These are phyloP conservation scores for Cardinalis cardinalis DNA, from an alignment of 2,113 vertebrate genomes.

Conservation along the genomic window DNA sequence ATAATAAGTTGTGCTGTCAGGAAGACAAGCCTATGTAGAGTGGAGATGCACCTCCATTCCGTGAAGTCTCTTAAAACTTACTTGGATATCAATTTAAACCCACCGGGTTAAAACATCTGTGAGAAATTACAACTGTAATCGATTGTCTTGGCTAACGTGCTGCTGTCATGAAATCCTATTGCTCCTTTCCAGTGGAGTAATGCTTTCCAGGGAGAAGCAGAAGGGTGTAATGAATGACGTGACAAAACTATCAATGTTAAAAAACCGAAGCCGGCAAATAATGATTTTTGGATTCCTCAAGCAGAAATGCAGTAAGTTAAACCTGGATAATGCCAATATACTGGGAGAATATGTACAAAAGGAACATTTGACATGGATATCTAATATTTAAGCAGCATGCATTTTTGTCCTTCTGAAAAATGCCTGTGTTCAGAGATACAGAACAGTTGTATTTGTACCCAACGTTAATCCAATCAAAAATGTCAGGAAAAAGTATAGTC, in stretches of 20 bases:
- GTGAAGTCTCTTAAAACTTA: slow-evolving; percentile 2
- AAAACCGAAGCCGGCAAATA: not conserved
- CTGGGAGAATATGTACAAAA: not conserved
- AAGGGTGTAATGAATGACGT: not conserved
- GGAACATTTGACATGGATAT: not conserved
- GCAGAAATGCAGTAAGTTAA: not conserved
- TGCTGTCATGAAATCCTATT: slow-evolving; percentile 20
- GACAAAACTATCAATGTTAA: not conserved
- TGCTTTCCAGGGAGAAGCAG: slow-evolving; percentile 23
- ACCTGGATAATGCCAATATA: not conserved
- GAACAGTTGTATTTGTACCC: not conserved
- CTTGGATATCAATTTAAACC: slow-evolving; percentile 23
- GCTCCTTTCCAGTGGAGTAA: slow-evolving; percentile 7
- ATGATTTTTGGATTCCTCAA: not conserved
- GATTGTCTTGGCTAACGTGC: not conserved
- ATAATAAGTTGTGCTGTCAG: not conserved
- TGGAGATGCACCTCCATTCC: not conserved
- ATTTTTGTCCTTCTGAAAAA: slow-evolving; percentile 37
- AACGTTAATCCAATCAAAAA: not conserved
- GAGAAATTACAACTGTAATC: slow-evolving; percentile 52
- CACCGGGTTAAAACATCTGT: slow-evolving; percentile 1
- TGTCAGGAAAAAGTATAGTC: not conserved
- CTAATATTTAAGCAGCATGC: not conserved
- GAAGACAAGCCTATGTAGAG: not conserved
- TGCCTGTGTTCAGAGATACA: not conserved